phyloP scores from a whole-genome alignment of 2,888 invertebrate species.

The Euphydryas editha region DNA sequence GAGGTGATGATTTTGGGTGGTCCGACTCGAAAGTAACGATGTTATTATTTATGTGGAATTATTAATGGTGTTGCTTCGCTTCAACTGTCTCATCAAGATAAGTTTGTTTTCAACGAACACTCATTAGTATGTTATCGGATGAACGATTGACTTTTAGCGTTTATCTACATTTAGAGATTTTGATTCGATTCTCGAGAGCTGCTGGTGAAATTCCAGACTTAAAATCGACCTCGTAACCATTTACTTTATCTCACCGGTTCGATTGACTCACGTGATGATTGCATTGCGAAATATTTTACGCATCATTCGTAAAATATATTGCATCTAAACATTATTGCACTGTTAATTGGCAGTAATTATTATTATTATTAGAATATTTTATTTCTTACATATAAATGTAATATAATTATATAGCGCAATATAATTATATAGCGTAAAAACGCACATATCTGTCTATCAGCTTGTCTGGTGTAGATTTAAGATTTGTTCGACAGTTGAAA shows the following conservation, averaged over 20 bases:
- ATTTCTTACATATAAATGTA: background rate
- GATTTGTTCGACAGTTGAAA: too few relatives aligned
- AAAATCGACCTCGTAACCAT: slow-evolving; percentile 29
- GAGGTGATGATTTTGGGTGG: slow-evolving; percentile 83
- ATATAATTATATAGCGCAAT: too few relatives aligned
- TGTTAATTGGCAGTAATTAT: background rate
- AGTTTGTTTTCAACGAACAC: slow-evolving; percentile 74
- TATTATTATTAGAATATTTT: background rate
- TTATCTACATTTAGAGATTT: slow-evolving; percentile 66
- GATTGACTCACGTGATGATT: slow-evolving; percentile 23
- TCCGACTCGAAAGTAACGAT: slow-evolving; percentile 71
- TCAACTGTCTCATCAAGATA: slow-evolving; percentile 78
- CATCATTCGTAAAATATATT: slow-evolving; percentile 6
- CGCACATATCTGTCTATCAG: too few relatives aligned
- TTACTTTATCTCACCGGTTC: slow-evolving; percentile 28
- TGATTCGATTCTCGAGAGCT: slow-evolving; percentile 58
- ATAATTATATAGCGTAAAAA: too few relatives aligned
- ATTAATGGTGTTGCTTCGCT: slow-evolving; percentile 69
- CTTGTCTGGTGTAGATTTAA: too few relatives aligned
- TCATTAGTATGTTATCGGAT: slow-evolving; percentile 76
- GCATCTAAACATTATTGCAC: background rate
- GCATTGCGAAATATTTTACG: slow-evolving; percentile 19
- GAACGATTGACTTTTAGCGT: slow-evolving; percentile 72
- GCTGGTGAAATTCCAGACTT: slow-evolving; percentile 33
- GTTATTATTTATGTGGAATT: slow-evolving; percentile 77